Evolutionary conservation across 2,113 vertebrate species (phyloP).

Genomic region (Chamaetylas fuelleborni): DNA sequence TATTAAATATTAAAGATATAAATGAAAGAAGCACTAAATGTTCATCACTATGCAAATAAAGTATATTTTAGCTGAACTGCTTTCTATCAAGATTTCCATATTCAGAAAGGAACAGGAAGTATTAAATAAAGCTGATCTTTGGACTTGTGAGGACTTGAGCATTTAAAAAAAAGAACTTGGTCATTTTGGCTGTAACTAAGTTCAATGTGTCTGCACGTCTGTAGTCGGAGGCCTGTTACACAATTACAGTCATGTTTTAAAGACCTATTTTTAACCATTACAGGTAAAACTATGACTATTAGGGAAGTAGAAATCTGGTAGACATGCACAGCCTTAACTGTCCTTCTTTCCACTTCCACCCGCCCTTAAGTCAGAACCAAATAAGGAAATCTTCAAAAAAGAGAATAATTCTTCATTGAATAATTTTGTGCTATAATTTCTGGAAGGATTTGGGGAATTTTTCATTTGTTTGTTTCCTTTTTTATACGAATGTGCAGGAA

Average conservation of each 20-base stretch:
- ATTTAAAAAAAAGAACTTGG: not conserved
- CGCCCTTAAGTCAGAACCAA: accelerated
- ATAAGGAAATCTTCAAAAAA: not conserved
- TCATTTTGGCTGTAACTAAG: not conserved
- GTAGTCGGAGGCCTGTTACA: not conserved
- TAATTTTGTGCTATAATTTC: not conserved
- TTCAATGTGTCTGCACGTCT: not conserved
- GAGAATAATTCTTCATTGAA: not conserved
- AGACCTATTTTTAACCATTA: not conserved
- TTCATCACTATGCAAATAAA: not conserved
- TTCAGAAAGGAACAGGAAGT: not conserved
- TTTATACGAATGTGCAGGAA: not conserved
- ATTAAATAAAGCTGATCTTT: not conserved
- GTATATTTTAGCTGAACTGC: not conserved
- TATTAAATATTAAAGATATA: not conserved
- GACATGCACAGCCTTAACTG: not conserved
- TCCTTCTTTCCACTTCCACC: not conserved
- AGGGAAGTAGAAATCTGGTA: not conserved
- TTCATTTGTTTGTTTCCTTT: not conserved
- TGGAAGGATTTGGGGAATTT: not conserved
- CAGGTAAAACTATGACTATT: not conserved
- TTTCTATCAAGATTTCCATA: not conserved
- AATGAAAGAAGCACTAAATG: not conserved
- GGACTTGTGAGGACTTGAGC: not conserved
- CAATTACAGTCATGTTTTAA: not conserved